phyloP scores from a whole-genome alignment of 2,888 invertebrate genomes.

The Ceraclea dissimilis region DNA sequence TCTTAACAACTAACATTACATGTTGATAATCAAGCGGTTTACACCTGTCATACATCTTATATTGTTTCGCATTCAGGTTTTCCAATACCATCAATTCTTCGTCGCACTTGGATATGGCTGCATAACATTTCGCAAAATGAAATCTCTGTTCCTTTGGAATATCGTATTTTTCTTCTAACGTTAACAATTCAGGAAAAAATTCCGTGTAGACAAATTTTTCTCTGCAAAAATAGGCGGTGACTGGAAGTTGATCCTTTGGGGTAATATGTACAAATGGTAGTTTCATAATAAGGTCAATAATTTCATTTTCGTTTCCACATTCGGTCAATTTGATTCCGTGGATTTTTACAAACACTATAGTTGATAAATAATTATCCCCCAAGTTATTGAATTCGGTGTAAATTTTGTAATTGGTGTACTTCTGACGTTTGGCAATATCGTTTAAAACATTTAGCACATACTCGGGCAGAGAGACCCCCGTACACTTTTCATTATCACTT shows the following conservation, averaged over 20 bases:
- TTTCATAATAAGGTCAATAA: background rate
- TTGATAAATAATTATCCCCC: background rate
- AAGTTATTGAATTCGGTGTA: too few relatives aligned
- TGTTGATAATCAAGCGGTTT: constrained; percentile 2
- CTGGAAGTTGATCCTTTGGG: background rate
- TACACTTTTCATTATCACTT: too few relatives aligned
- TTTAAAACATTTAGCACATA: background rate
- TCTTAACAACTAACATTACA: constrained; percentile 5
- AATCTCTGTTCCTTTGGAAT: background rate
- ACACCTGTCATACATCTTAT: background rate
- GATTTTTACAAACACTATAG: background rate
- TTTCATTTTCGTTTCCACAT: background rate
- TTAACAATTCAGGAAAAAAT: background rate
- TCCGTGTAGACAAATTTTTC: background rate
- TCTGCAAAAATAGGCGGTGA: background rate
- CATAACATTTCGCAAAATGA: background rate
- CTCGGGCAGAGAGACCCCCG: background rate
- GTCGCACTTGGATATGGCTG: background rate
- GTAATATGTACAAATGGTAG: background rate
- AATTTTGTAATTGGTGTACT: background rate
- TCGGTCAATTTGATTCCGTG: background rate
- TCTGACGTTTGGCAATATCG: background rate
- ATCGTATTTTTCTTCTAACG: background rate
- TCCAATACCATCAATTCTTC: background rate
- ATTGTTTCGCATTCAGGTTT: background rate